Conservation (phyloP, 1,140 invertebrate species). For the Drosophila gunungcola region DNA sequence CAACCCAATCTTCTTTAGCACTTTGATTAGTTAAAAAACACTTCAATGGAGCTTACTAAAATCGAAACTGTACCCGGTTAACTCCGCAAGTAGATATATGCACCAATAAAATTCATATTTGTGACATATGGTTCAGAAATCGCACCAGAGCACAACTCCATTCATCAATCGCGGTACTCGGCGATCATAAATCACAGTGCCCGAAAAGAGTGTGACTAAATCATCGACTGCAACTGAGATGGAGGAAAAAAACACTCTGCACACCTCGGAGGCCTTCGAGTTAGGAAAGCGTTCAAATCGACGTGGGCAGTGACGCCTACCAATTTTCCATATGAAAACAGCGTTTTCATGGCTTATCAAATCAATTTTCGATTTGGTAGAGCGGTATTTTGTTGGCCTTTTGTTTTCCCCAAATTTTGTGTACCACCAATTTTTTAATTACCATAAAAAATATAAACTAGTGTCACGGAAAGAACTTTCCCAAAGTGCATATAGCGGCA, state of each 20-base stretch:
- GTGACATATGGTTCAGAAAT: slow-evolving; percentile 38
- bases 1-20: too few relatives aligned
- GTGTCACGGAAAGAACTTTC: slow-evolving; percentile 59
- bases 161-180: slow-evolving; percentile 40
- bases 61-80: slow-evolving; percentile 11
- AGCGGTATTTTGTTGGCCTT: slow-evolving; percentile 62
- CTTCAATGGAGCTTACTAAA: background rate
- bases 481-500: slow-evolving; percentile 50
- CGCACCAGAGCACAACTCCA: slow-evolving; percentile 39
- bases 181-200: slow-evolving; percentile 32
- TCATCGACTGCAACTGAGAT: slow-evolving; percentile 19
- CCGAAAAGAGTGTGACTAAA: slow-evolving; percentile 50
- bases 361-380: slow-evolving; percentile 56
- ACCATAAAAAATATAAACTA: slow-evolving; percentile 55
- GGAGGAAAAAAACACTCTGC: slow-evolving; percentile 10
- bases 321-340: slow-evolving; percentile 48
- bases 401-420: slow-evolving; percentile 39
- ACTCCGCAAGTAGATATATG: slow-evolving; percentile 5
- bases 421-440: slow-evolving; percentile 57
- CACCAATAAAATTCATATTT: slow-evolving; percentile 38
- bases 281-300: slow-evolving; percentile 58
- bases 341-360: slow-evolving; percentile 69
- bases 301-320: slow-evolving; percentile 68
- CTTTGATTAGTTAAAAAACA: too few relatives aligned
- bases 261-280: slow-evolving; percentile 27